A percentile compares a stretch with the other conserved stretches of the same genome.
Conservation (phyloP, 2,888 invertebrate species). For the Yponomeuta malinellus region DNA sequence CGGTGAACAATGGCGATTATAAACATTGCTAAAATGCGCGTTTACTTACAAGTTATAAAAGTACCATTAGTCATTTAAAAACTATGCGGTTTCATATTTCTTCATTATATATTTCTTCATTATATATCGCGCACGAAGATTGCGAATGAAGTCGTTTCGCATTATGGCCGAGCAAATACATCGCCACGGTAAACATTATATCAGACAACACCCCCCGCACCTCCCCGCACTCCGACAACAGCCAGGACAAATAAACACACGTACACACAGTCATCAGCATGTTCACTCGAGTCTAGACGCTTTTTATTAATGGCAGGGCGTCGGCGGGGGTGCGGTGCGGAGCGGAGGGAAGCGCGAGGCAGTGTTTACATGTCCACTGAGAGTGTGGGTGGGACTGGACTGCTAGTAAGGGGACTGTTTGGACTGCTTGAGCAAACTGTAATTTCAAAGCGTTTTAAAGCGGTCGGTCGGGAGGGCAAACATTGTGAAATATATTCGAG, state of each 20-base stretch:
- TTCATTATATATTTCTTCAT: no score
- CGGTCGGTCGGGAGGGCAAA: not conserved
- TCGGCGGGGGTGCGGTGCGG: not conserved
- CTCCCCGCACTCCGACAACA: not conserved
- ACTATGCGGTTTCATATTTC: no score
- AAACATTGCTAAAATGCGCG: no score
- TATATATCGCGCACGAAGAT: no score
- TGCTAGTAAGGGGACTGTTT: not conserved
- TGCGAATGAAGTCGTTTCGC: no score
- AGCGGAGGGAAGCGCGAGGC: not conserved
- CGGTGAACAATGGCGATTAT: no score
- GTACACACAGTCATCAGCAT: not conserved
- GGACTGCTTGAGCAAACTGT: not conserved
- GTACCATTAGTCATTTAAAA: no score
- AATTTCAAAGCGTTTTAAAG: constrained; percentile 1
- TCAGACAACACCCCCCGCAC: no score
- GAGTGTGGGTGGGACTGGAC: not conserved
- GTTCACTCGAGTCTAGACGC: not conserved
- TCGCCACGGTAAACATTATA: no score
- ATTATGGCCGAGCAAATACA: no score
- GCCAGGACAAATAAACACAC: not conserved
- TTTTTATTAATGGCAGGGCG: not conserved
- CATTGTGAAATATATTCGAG: not conserved
- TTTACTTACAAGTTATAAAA: no score
- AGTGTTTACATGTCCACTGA: not conserved